Conservation (phyloP, 1,140 invertebrate species). For the Dryas iulia region DNA sequence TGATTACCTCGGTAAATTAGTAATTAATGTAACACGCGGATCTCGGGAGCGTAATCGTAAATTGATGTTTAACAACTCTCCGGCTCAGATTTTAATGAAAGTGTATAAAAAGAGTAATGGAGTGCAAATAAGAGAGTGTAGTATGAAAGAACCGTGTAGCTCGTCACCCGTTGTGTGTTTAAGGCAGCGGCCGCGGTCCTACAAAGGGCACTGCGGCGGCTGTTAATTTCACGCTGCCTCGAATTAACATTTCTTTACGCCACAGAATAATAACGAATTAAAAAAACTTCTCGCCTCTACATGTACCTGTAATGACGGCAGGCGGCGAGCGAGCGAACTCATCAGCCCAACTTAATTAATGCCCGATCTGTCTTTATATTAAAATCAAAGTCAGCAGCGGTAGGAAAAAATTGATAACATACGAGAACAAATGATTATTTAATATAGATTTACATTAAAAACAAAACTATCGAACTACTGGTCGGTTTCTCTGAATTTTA, state of each 20-base stretch:
- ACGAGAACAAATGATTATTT: constrained; percentile 25
- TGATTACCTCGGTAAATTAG: constrained; percentile 27
- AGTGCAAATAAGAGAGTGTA: constrained; percentile 75
- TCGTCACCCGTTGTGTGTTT: constrained; percentile 79
- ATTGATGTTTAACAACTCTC: constrained; percentile 63
- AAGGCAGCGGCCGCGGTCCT: constrained; percentile 68
- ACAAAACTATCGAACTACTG: constrained; percentile 4
- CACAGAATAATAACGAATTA: constrained; percentile 79
- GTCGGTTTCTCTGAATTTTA: neutral
- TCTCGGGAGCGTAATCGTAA: constrained; percentile 49
- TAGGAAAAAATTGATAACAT: constrained; percentile 43
- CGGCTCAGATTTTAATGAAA: constrained; percentile 61
- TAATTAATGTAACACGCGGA: constrained; percentile 39
- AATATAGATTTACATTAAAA: constrained; percentile 25
- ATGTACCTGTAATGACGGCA: constrained; percentile 72
- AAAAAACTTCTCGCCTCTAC: constrained; percentile 77
- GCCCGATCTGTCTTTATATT: constrained; percentile 77
- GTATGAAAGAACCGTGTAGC: constrained; percentile 61
- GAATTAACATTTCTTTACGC: constrained; percentile 81
- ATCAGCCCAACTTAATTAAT: constrained; percentile 77
- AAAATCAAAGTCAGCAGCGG: constrained; percentile 60
- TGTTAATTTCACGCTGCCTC: constrained; percentile 81
- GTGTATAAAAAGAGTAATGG: constrained; percentile 62
- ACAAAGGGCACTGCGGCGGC: constrained; percentile 73
- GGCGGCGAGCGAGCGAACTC: constrained; percentile 58